Evolutionary conservation across 2,888 invertebrate species (phyloP), one percentile per base, ranked within the genome.

Genomic region (Pollenia griseotomentosa): DNA sequence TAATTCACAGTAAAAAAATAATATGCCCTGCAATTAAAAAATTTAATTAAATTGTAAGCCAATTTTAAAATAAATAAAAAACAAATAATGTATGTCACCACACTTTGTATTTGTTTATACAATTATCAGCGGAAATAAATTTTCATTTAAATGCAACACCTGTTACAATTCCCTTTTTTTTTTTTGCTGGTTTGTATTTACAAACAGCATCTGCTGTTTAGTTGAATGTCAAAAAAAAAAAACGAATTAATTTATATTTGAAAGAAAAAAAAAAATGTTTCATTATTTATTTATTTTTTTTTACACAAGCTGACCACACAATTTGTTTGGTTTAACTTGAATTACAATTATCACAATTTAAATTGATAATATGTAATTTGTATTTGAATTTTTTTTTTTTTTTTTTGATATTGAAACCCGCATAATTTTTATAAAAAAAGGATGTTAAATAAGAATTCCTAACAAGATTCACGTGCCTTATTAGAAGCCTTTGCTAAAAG

Each of bases 221-320:
- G 75, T 71, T 44, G 44, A 11, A 46, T 33, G 11, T 48, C 63
- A 53, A 59, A 48, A 51, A 46, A 53, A 51, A 57, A 42, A 16
- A 63, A 61, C 0, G 14, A 53, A 74, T 86, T 86, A 83, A 86
- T 86, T 83, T 82, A 55, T 73, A 16, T 65, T 44, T 14, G 23
- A 10, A 16, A n/a, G 16, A 42, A 68, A 48, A 63, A 23, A 59
- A 61, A 70, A 48, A 46, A 42, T 14, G 33, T 33, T 33, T 33
- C 4, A 33, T 8, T 6, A 23, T 16, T 10, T 40, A 14, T 48
- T 48, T 73, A n/a, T 11, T 16, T 14, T 79, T 75, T 79, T 68
- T 79, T 68, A 51, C 14, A 53, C 82, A 86, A 86, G 82, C 78
- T 86, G 82, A 78, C 71, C 81, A 73, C 63, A 85, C 86, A 82